Evolutionary conservation across 2,888 invertebrate species (phyloP).

Genomic region (Cephus nigrinus): DNA sequence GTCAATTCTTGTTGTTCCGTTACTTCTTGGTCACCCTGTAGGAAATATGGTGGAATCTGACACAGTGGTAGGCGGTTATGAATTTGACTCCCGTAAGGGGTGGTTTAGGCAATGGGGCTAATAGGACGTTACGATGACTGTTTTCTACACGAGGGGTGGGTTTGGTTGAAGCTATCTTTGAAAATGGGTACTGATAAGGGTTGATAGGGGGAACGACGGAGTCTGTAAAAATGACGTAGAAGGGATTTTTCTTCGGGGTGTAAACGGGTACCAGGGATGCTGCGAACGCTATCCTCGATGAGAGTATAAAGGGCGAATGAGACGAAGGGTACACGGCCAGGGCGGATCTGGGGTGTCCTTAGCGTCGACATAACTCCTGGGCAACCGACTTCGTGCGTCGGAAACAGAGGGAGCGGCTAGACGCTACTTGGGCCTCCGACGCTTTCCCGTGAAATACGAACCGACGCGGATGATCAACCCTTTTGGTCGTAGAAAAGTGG

Average conservation of each 20-base stretch:
- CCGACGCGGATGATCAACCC: neutral
- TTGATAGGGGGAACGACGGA: neutral
- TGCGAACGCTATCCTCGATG: constrained; percentile 18
- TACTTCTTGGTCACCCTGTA: neutral
- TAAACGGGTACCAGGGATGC: constrained; percentile 18
- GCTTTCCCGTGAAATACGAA: neutral
- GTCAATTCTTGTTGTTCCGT: neutral
- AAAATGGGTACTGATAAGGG: neutral
- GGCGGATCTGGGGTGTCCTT: constrained; percentile 55
- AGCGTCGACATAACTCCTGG: constrained; percentile 55
- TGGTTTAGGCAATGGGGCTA: no score
- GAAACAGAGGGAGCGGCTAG: neutral
- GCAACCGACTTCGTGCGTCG: constrained; percentile 29
- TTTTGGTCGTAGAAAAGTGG: neutral
- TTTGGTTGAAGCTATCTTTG: neutral
- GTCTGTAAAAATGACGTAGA: neutral
- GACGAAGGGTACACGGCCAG: constrained; percentile 54
- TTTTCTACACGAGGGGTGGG: no score
- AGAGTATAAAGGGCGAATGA: constrained; percentile 34
- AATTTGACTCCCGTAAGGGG: no score
- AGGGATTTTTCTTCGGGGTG: constrained; percentile 17
- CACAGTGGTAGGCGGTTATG: neutral
- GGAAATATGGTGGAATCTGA: neutral
- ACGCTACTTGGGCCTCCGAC: neutral
- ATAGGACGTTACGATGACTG: no score